Percentiles rank a stretch among this genome's conserved stretches.
Conservation (phyloP, 2,113 vertebrate genomes). For the Nymphicus hollandicus region DNA sequence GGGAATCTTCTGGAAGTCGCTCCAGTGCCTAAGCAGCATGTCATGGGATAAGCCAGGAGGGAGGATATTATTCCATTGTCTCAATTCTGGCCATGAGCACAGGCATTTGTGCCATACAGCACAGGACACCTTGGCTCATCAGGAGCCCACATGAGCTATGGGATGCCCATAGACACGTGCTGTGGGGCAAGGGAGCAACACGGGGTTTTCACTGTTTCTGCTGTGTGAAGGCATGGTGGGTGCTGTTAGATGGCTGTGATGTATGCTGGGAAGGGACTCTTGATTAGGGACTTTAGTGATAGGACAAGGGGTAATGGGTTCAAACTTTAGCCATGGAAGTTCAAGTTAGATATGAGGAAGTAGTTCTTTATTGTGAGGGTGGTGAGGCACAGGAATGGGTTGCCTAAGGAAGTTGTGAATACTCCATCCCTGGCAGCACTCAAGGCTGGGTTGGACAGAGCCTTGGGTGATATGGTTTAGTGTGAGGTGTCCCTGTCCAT, state of each 20-base stretch:
- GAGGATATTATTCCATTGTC: rapidly evolving
- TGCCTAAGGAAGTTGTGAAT: not conserved
- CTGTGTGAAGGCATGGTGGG: no score
- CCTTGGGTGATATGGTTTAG: not conserved
- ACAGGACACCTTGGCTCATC: not conserved
- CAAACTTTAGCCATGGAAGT: not conserved
- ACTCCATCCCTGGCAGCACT: not conserved
- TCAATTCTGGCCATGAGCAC: not conserved
- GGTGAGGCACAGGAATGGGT: no score
- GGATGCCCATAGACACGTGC: rapidly evolving
- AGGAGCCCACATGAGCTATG: rapidly evolving
- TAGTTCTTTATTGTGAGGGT: no score
- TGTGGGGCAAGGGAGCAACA: not conserved
- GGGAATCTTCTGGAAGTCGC: not conserved
- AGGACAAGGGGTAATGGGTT: not conserved
- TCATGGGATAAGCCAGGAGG: rapidly evolving
- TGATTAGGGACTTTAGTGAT: not conserved
- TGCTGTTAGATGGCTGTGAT: not conserved
- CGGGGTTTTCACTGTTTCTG: rapidly evolving
- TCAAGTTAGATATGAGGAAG: not conserved
- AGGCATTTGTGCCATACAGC: not conserved
- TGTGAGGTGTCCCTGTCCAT: not conserved
- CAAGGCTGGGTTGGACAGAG: not conserved
- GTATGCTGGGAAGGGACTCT: not conserved
- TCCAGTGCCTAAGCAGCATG: rapidly evolving